Conservation (phyloP, 92 coral and sea anemone genomes). For the Palythoa heliodiscus region DNA sequence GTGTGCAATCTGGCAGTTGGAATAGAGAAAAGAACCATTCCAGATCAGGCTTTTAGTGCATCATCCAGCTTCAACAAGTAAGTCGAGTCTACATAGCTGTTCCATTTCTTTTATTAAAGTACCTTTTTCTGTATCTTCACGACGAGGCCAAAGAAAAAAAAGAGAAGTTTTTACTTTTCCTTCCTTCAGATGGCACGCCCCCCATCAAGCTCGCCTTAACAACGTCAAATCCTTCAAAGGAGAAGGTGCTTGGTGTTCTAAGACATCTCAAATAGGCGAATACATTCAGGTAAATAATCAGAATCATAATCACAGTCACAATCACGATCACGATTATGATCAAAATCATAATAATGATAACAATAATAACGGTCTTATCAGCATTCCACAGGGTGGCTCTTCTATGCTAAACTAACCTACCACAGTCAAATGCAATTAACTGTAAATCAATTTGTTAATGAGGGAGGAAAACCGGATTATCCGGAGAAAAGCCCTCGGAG, state of each 20-base stretch:
- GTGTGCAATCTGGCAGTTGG: slow-evolving; percentile 31
- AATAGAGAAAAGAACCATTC: slow-evolving; percentile 23
- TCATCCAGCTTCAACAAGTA: slow-evolving; percentile 30
- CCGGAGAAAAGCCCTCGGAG: too few species aligned
- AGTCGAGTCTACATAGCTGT: not conserved
- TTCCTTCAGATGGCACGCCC: not conserved
- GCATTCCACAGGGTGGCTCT: too few species aligned
- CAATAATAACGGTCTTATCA: too few species aligned
- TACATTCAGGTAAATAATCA: slow-evolving; percentile 17
- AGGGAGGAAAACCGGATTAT: too few species aligned
- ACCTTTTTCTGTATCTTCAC: not conserved
- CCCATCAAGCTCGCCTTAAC: slow-evolving; percentile 39
- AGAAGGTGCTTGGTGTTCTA: slow-evolving; percentile 44
- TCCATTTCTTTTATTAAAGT: not conserved
- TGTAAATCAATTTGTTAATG: too few species aligned
- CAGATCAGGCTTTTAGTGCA: slow-evolving; percentile 18
- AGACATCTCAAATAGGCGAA: not conserved
- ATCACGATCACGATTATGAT: too few species aligned
- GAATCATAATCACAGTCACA: too few species aligned
- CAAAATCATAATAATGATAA: too few species aligned
- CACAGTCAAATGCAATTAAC: too few species aligned
- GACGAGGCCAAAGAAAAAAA: not conserved
- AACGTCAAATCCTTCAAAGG: slow-evolving; percentile 24
- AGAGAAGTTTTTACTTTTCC: not conserved
- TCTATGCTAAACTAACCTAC: too few species aligned